Base-by-base conservation (phyloP, 1,140 invertebrate genomes). In the Grapholita molesta region DNA sequence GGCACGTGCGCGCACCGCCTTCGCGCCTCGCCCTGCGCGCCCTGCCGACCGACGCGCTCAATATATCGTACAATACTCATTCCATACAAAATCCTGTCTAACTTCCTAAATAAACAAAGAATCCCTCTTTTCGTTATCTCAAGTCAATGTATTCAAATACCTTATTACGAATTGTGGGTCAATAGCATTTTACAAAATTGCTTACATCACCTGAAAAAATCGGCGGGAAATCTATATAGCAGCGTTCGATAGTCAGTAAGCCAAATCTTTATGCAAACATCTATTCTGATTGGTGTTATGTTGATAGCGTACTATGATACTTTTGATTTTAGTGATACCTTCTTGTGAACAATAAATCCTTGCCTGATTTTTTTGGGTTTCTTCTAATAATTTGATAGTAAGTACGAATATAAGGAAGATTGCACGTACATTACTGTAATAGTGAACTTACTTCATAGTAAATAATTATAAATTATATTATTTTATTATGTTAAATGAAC, bases 1-100 rank as follows among this genome's bases (percentile, higher is more conserved):
- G 80, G 78, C 84, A 86, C 84, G 83, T 88, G 87, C 89, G 86
- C 85, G 86, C 73, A 83, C 76, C 84, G 79, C 79, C 83, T 72
- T 81, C 80, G 84, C 83, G 82, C 84, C 80, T 80, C 76, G 74
- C 73, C 73, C 42, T 42, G 79, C 80, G 80, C 75, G 85, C 84
- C 85, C 79, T 77, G 67, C 55, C 67, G 70, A 71, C 76, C 69
- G 68, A 78, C 66, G 76, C 75, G 84, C 77, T 85, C 80, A 82
- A 85, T 85, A 88, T 80, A 77, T 73, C 74, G 64, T 67, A 70
- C 55, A 57, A 77, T 76, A 73, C 65, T 71, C 25, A 67, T 35
- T 74, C 69, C 66, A 64, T 32, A 33, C 32, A 55, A 68, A 52
- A 71, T 42, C 25, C 18, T 23, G 18, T 57, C 9, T 53, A 53